Conservation (phyloP, 2,888 invertebrate species). For the Crioceris asparagi region DNA sequence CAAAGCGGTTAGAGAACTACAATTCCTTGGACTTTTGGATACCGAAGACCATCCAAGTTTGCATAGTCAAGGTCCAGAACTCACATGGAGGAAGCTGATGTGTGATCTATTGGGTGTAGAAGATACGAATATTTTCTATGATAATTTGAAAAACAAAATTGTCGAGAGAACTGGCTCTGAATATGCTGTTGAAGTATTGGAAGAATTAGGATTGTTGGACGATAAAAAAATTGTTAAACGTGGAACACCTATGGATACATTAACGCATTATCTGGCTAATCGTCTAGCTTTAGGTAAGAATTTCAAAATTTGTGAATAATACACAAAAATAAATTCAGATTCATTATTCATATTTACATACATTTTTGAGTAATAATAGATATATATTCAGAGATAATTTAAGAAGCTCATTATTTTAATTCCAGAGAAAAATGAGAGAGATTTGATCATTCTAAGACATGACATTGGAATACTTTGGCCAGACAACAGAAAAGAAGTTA, state of each 20-base stretch:
- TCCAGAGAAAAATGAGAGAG: conserved; percentile 71
- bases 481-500: conserved; percentile 68
- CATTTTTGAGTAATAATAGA: too few relatives aligned
- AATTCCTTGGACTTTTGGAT: conserved; percentile 73
- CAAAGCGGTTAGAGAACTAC: conserved; percentile 77
- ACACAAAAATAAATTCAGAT: too few relatives aligned
- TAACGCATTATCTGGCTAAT: conserved; percentile 79
- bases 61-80: conserved; percentile 91
- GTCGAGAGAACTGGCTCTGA: conserved; percentile 65
- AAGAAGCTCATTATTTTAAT: too few relatives aligned
- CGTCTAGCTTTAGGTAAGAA: conserved; percentile 62
- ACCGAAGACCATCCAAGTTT: conserved; percentile 76
- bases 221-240: conserved; percentile 74
- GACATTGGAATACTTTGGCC: conserved; percentile 90
- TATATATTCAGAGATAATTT: too few relatives aligned
- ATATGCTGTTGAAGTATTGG: conserved; percentile 64
- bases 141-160: conserved; percentile 78
- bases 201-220: conserved; percentile 78
- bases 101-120: conserved; percentile 76
- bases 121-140: conserved; percentile 81
- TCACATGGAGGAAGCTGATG: conserved; percentile 86
- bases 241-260: conserved; percentile 82
- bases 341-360: too few relatives aligned
- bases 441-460: conserved; percentile 88
- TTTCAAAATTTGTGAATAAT: too few relatives aligned